Base-by-base conservation (phyloP, 2,888 invertebrate genomes). In the Oscheius sp. region DNA sequence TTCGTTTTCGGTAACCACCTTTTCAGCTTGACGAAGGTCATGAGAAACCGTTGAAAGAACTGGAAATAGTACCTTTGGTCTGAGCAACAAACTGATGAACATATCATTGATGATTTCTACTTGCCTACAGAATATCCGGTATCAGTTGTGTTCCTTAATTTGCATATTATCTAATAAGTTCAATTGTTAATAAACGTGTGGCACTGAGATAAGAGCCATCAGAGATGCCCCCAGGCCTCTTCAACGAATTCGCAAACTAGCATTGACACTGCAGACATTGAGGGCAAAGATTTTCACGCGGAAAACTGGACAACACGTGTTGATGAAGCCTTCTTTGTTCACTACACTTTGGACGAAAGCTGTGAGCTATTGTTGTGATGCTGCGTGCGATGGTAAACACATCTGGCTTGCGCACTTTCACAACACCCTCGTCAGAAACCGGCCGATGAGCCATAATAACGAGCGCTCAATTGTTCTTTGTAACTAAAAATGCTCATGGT, bases 391-490 rank as follows among this genome's bases (percentile, higher is more conserved):
- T 30, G 26, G 59, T 59, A 59, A 59, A 59, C 59, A 59, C 59
- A 59, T 59, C 59, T 56, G 56, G 56, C 56, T 59, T 44, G 59
- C 59, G 41, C 41, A 14, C 44, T 44, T 59, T 30, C 59, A 59
- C 59, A 59, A 59, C 59, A 59, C 59, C 59, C 59, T 57, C 59
- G 59, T 28, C 59, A 59, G 45, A 44, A 59, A 59, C 59, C 28
- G 44, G 59, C 59, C 59, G 17, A 24, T 17, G 59, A 59, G 59
- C 59, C 59, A 59, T 28, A 59, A 59, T 59, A 59, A 59, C 59
- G 45, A 59, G 41, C 26, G 36, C 54, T n/a, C 54, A 17, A 54
- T 54, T 54, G 54, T 54, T 54, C 54, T 30, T 50, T 26, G 26
- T 26, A 28, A n/a, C 50, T 26, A 22, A 50, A 26, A 50, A 12